These are phyloP conservation scores for Strigamia crassipes DNA, from an alignment of 2,888 invertebrate species.

Conservation along the genomic window DNA sequence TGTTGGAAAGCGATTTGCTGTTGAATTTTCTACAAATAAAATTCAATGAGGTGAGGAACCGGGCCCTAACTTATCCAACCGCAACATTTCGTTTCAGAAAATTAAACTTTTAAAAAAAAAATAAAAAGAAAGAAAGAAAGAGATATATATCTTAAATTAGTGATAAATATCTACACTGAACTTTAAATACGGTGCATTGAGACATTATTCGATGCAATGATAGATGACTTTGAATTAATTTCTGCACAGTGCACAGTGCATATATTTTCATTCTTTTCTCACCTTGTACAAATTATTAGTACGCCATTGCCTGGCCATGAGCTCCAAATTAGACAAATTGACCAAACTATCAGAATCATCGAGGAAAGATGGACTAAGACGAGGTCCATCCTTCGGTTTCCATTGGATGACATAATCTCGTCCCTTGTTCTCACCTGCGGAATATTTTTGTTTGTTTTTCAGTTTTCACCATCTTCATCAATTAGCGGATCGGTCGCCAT, in stretches of 20 bases:
- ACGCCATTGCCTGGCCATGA: constrained; percentile 63
- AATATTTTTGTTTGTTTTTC: not conserved
- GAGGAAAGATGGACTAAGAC: not conserved
- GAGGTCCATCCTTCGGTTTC: constrained; percentile 1
- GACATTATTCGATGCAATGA: not conserved
- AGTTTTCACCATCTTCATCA: not conserved
- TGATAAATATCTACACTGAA: not conserved
- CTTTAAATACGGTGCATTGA: not conserved
- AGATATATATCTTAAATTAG: not conserved
- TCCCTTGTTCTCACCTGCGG: not conserved
- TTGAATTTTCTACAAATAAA: not conserved
- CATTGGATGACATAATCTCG: not conserved
- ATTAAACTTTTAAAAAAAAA: not conserved
- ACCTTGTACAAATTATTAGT: constrained; percentile 64
- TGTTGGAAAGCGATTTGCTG: not conserved
- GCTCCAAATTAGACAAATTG: constrained; percentile 62
- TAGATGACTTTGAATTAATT: not conserved
- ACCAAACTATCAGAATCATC: constrained; percentile 60
- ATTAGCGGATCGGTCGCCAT: not conserved
- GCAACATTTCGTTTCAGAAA: not conserved
- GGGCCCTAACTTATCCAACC: not conserved
- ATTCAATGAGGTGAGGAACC: not conserved
- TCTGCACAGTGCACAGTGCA: not conserved
- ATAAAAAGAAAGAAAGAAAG: not conserved
- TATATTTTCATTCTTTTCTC: constrained; percentile 56